Conservation (phyloP, 2,113 vertebrate species). For the Anser brachyrhynchus region DNA sequence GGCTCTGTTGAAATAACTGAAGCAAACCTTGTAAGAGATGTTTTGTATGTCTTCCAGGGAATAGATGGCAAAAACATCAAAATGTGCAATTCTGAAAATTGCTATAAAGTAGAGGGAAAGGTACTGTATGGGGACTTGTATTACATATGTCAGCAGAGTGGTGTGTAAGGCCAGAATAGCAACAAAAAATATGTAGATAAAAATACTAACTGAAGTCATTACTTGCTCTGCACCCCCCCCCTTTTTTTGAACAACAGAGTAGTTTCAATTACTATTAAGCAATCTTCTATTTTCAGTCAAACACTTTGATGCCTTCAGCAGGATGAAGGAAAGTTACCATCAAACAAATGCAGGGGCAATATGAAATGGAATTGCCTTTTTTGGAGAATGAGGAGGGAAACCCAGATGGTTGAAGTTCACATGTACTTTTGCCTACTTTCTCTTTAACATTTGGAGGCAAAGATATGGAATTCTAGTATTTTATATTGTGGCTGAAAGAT, state of each 20-base stretch:
- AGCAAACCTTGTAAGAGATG: conserved; percentile 90
- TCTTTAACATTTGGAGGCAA: neutral
- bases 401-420: neutral
- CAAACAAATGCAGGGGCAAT: neutral
- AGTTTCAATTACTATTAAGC: neutral
- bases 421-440: neutral
- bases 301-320: neutral
- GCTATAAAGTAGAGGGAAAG: conserved; percentile 95
- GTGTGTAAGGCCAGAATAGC: neutral
- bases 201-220: neutral
- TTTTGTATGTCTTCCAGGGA: conserved; percentile 98
- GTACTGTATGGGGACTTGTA: conserved; percentile 67
- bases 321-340: neutral
- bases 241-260: neutral
- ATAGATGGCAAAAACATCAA: conserved; percentile 96
- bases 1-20: conserved; percentile 87
- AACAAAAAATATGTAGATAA: neutral
- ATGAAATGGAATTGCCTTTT: neutral
- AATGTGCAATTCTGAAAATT: conserved; percentile 90
- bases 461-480: neutral
- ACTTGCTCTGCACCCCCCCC: neutral
- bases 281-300: neutral
- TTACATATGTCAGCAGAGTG: neutral
- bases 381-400: neutral
- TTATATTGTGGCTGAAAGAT: neutral